These are phyloP conservation scores for Channa striata DNA, from an alignment of 2,797 vertebrate species.

Conservation along the genomic window DNA sequence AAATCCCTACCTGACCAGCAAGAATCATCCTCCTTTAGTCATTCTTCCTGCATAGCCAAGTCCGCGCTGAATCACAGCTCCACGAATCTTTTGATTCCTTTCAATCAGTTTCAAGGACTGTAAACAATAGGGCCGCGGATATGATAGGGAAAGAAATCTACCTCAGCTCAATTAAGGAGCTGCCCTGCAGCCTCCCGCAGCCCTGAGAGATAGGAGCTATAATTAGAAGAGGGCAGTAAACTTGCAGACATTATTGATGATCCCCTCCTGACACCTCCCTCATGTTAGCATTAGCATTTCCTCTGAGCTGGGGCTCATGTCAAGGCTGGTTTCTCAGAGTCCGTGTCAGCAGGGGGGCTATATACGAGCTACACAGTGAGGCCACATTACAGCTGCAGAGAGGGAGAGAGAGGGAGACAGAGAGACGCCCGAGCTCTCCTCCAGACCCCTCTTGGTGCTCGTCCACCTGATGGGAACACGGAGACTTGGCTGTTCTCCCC, in stretches of 20 bases:
- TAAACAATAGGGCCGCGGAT: conserved; percentile 73
- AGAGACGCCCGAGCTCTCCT: conserved; percentile 53
- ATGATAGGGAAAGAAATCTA: conserved; percentile 66
- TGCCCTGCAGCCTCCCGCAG: conserved; percentile 66
- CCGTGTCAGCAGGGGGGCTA: conserved; percentile 66
- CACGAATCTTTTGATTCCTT: conserved; percentile 75
- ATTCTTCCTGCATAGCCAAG: conserved; percentile 63
- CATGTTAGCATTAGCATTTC: conserved; percentile 81
- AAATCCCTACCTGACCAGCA: conserved; percentile 72
- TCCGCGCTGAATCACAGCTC: conserved; percentile 51
- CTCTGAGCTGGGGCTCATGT: conserved; percentile 67
- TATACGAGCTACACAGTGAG: conserved; percentile 54
- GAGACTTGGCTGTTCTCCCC: conserved; percentile 88
- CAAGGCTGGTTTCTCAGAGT: conserved; percentile 73
- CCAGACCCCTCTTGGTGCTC: conserved; percentile 83
- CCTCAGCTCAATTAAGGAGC: conserved; percentile 78
- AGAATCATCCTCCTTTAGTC: conserved; percentile 67
- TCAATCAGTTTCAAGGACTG: conserved; percentile 82
- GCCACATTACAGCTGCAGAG: conserved; percentile 65
- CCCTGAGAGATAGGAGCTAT: conserved; percentile 78
- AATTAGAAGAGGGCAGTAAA: conserved; percentile 83
- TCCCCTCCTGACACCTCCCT: conserved; percentile 75
- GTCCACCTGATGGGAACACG: conserved; percentile 92
- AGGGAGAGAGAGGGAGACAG: conserved; percentile 37
- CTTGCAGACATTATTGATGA: conserved; percentile 89